A percentile compares a stretch with the other conserved stretches of the same genome.
These are phyloP conservation scores for Ochotona princeps DNA, from an alignment of 2,113 vertebrate species.

Conservation along the genomic window DNA sequence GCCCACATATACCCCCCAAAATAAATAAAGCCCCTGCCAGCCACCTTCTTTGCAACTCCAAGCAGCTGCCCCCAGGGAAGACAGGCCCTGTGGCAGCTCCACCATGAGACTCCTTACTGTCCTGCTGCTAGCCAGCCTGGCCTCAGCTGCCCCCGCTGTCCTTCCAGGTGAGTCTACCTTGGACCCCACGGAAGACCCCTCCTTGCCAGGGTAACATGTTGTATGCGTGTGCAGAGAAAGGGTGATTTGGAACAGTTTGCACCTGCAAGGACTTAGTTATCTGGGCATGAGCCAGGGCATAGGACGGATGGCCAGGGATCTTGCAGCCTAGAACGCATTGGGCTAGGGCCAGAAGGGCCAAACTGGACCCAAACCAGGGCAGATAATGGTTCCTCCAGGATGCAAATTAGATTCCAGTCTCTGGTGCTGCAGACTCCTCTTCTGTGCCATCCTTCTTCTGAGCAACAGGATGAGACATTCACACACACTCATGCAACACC, in stretches of 20 bases:
- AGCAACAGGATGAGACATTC: not conserved
- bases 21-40: constrained; percentile 39
- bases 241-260: not conserved
- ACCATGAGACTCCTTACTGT: constrained; percentile 13
- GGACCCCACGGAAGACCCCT: not conserved
- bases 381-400: not conserved
- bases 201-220: not conserved
- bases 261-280: not conserved
- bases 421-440: not conserved
- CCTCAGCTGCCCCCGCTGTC: not conserved
- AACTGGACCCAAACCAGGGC: not conserved
- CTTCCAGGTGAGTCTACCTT: constrained; percentile 24
- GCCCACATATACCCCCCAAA: not conserved
- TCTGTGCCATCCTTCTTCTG: not conserved
- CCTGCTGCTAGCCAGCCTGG: constrained; percentile 28
- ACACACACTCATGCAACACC: no score
- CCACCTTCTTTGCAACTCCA: not conserved
- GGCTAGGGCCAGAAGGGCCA: not conserved
- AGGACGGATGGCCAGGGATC: not conserved
- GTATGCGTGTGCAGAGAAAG: not conserved
- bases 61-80: not conserved
- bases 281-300: not conserved
- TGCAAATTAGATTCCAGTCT: not conserved
- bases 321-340: not conserved
- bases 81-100: not conserved